Evolutionary conservation across 1,140 invertebrate species (phyloP).

Genomic region (Lasaia peninsularis): DNA sequence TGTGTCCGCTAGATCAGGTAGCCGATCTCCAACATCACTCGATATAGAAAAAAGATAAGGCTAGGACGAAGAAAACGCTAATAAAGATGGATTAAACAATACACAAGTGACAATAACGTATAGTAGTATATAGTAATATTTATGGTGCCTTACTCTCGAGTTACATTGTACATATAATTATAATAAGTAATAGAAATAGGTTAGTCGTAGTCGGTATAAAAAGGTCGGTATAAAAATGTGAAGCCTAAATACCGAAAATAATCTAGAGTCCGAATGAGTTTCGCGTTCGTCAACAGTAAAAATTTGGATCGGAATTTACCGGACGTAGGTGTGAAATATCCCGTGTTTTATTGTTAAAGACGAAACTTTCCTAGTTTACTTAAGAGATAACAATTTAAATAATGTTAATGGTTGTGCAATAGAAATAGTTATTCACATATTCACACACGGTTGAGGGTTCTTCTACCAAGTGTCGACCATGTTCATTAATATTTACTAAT

Average conservation of each 20-base stretch:
- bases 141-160: conserved; percentile 32
- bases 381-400: neutral
- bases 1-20: too few relatives aligned
- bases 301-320: neutral
- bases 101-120: neutral
- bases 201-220: neutral
- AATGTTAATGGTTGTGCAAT: conserved; percentile 9
- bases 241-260: neutral
- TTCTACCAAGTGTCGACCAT: neutral
- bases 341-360: neutral
- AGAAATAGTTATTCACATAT: neutral
- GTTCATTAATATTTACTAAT: too few relatives aligned
- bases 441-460: neutral
- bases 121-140: conserved; percentile 12
- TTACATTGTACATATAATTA: conserved; percentile 34
- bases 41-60: too few relatives aligned
- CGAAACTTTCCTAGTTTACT: neutral
- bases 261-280: neutral
- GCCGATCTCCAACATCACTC: too few relatives aligned
- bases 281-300: neutral
- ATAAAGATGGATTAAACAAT: neutral
- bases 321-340: neutral
- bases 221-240: neutral
- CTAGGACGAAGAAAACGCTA: too few relatives aligned
- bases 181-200: neutral